Conservation (phyloP, 2,113 vertebrate species). For the Percina caprodes region DNA sequence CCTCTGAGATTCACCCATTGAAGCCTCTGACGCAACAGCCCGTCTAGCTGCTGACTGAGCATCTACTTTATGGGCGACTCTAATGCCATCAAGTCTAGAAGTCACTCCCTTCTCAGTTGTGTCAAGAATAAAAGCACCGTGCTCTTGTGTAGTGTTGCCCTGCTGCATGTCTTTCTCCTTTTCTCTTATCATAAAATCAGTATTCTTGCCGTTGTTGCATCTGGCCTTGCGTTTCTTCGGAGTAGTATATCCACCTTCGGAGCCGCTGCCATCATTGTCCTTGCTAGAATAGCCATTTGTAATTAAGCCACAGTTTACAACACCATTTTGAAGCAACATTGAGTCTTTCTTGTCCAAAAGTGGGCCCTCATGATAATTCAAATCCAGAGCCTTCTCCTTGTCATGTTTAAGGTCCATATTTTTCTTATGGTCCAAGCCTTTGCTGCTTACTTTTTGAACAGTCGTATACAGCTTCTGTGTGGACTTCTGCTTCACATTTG, state of each 20-base stretch:
- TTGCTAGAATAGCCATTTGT: slow-evolving; percentile 94
- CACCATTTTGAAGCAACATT: slow-evolving; percentile 89
- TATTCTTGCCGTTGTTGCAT: slow-evolving; percentile 90
- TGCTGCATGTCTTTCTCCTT: slow-evolving; percentile 91
- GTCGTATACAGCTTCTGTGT: slow-evolving; percentile 69
- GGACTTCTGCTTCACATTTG: slow-evolving; percentile 78
- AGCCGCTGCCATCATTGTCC: slow-evolving; percentile 96
- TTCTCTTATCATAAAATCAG: slow-evolving; percentile 88
- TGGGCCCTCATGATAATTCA: slow-evolving; percentile 87
- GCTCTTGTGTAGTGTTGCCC: slow-evolving; percentile 86
- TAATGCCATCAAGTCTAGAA: slow-evolving; percentile 83
- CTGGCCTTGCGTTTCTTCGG: slow-evolving; percentile 94
- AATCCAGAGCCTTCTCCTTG: slow-evolving; percentile 87
- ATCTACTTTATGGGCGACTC: slow-evolving; percentile 88
- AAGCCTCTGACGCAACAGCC: slow-evolving; percentile 75
- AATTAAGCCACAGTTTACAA: slow-evolving; percentile 89
- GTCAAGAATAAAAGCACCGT: slow-evolving; percentile 85
- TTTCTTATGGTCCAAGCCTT: slow-evolving; percentile 91
- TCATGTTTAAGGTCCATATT: slow-evolving; percentile 96
- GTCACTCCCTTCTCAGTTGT: slow-evolving; percentile 85
- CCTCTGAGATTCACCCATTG: slow-evolving; percentile 85
- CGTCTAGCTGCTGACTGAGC: slow-evolving; percentile 72
- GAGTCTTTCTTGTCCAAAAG: slow-evolving; percentile 89
- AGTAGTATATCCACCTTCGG: slow-evolving; percentile 94
- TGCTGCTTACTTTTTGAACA: slow-evolving; percentile 88